Evolutionary conservation across 2,888 invertebrate genomes (phyloP), one percentile per base, ranked within the genome.

Genomic region (Ophonus ardosiacus): DNA sequence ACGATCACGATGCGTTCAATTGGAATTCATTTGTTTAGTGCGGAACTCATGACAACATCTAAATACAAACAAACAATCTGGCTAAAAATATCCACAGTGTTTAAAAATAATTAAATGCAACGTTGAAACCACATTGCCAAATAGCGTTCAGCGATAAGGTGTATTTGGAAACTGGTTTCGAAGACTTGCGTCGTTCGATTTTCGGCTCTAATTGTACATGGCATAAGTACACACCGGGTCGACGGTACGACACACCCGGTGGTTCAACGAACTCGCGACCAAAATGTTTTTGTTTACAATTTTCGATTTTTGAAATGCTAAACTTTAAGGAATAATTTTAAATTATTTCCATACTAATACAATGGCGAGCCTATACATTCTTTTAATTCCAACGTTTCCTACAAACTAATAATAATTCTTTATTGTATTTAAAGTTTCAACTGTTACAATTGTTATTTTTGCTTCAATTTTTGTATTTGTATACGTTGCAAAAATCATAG

Each of bases 281-380:
- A 17, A 71, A 76, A 78, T 78, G 84, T 84, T 84, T 84, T 84
- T 65, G 84, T 84, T 84, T 84, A 78, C 78, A 78, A 78, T 63
- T 84, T 83, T 59, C 81, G 71, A 51, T 81, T 81, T 81, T 81
- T 81, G 81, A 81, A 81, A 81, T 68, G 81, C 81, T 68, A 81
- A 81, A 74, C 43, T 74, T 43, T 43, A 13, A 65, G 31, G 71
- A 74, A 74, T 74, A 74, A 74, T 15, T 74, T 74, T 6, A 43
- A 8, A 8, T 0, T 18, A 74, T 74, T 74, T 74, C 71, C 71
- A 74, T 74, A 74, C 18, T 65, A 61, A 24, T 68, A 31, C 68
- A 38, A 68, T 68, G 38, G n/a, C 31, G 7, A 7, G 15, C 21
- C 24, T 24, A 7, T n/a, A 38, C 13, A 68, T 68, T 63, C 63